Conservation (phyloP, 2,113 vertebrate species). For the Chlorocebus sabaeus region DNA sequence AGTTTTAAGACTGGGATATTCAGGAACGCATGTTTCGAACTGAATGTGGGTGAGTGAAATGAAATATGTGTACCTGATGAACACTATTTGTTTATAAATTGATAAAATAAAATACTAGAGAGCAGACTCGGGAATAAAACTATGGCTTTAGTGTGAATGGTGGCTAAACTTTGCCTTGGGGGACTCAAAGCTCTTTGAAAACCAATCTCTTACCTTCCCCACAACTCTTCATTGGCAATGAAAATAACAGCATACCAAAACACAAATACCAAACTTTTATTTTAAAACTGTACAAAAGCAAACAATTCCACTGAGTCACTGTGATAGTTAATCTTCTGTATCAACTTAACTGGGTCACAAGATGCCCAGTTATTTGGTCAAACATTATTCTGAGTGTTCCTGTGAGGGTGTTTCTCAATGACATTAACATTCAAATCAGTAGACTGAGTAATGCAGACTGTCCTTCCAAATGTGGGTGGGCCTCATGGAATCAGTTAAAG, state of each 20-base stretch:
- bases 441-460: not conserved
- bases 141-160: not conserved
- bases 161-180: not conserved
- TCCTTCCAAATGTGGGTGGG: not conserved
- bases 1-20: constrained; percentile 22
- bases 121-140: constrained; percentile 17
- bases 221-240: constrained; percentile 24
- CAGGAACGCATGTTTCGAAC: constrained; percentile 29
- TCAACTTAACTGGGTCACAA: not conserved
- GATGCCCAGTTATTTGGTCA: not conserved
- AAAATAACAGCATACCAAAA: constrained; percentile 36
- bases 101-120: constrained; percentile 39
- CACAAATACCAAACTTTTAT: constrained; percentile 53
- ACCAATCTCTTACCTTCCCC: constrained; percentile 14
- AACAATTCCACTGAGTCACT: not conserved
- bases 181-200: not conserved
- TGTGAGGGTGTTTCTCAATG: not conserved
- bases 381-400: constrained; percentile 7
- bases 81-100: not conserved
- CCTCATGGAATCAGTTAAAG: not conserved
- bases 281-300: constrained; percentile 60
- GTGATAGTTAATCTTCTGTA: not conserved
- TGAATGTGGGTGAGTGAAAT: not conserved
- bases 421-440: not conserved
- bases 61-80: not conserved